Conservation (phyloP, 1,140 invertebrate genomes). For the Lasioglossum baleicum region DNA sequence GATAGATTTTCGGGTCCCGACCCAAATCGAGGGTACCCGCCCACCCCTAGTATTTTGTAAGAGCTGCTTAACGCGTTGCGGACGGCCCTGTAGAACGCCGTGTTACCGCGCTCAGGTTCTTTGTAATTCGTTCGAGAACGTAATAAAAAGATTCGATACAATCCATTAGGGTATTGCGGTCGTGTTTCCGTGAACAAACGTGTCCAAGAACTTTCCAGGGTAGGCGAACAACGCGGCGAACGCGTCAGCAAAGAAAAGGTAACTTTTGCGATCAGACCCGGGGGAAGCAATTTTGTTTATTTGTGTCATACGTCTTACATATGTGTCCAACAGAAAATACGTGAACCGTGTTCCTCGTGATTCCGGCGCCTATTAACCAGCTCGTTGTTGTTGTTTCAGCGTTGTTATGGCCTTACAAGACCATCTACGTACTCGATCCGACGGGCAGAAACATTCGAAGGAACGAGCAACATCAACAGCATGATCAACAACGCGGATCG, state of each 20-base stretch:
- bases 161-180: neutral
- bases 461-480: slow-evolving; percentile 6
- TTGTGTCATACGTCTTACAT: neutral
- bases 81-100: too few species aligned
- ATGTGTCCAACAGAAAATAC: neutral
- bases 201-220: too few species aligned
- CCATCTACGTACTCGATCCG: slow-evolving; percentile 1
- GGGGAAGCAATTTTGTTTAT: neutral
- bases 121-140: slow-evolving; percentile 6
- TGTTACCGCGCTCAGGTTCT: neutral
- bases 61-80: too few species aligned
- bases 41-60: too few species aligned
- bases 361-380: slow-evolving; percentile 24
- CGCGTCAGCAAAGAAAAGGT: neutral
- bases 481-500: neutral
- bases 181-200: neutral
- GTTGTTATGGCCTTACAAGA: slow-evolving; percentile 53
- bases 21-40: too few species aligned
- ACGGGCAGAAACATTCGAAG: neutral
- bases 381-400: slow-evolving; percentile 61
- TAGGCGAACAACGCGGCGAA: too few species aligned
- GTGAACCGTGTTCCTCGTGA: neutral
- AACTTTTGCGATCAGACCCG: neutral
- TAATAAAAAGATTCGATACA: slow-evolving; percentile 20
- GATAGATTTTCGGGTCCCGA: too few species aligned